Evolutionary conservation across 2,797 vertebrate genomes (phyloP), one percentile per base, ranked within the genome.

Genomic region (Triplophysa yarkandensis): DNA sequence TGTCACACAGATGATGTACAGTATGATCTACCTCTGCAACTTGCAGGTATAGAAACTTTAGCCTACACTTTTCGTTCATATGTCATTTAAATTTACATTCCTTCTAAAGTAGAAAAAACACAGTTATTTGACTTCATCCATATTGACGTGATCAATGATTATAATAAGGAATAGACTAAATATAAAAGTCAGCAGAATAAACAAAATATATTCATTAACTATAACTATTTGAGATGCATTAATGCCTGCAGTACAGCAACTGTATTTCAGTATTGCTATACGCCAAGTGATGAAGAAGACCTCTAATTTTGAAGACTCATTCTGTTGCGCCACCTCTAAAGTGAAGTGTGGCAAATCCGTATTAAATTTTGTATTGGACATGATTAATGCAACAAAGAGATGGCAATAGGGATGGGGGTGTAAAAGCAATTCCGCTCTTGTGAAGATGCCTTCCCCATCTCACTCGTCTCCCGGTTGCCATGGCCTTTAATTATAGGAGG

Each of bases 1-100:
- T 0, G 96, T 98, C 76, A 90, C 95, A 3, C 96, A 98, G 92
- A 98, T 98, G 96, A 98, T 98, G 95, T 98, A 98, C 90, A 95
- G 96, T 85, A 96, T 98, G 95, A 91, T 97, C 85, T 94, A 93
- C 0, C 94, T 96, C 84, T 98, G 96, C 85, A 88, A 81, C 74
- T 92, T 98, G n/a, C 80, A 74, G 81, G 74, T 84, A 76, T 9
- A 34, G 23, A 67, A 32, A 44, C 58, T 30, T 27, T 34, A 30
- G 27, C 2, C 13, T 27, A 54, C 23, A 54, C 48, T 36, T 6
- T 36, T 36, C 10, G 10, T 36, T 8, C 34, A 6, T 36, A 8
- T 6, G 5, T 8, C 8, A 6, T 9, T 6, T 6, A 9, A 6
- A 36, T 3, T 36, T 6, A 16, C 13, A 11, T 27, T 6, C 13